Evolutionary conservation across 1,140 invertebrate genomes (phyloP).

Genomic region (Scaptodrosophila lebanonensis): DNA sequence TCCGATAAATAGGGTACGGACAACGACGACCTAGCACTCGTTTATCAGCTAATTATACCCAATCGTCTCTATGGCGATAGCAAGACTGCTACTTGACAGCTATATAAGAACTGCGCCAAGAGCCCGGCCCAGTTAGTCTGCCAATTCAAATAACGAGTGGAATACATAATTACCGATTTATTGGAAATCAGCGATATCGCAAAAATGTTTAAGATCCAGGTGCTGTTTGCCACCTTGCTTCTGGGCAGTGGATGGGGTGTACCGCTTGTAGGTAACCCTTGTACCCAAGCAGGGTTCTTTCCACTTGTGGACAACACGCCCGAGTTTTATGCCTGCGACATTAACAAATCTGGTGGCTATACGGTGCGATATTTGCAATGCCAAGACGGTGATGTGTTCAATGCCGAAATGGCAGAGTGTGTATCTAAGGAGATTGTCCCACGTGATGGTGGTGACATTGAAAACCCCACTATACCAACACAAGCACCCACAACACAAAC

Average conservation of each 20-base stretch:
- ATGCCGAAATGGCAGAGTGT: conserved; percentile 22
- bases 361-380: conserved; percentile 29
- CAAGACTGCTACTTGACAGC: conserved; percentile 15
- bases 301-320: conserved; percentile 29
- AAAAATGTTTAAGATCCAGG: conserved; percentile 11
- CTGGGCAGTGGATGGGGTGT: conserved; percentile 6
- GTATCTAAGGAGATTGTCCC: not conserved
- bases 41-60: conserved; percentile 38
- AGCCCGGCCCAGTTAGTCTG: conserved; percentile 54
- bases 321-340: conserved; percentile 37
- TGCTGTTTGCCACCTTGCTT: conserved; percentile 4
- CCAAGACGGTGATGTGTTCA: conserved; percentile 29
- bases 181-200: not conserved
- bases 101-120: conserved; percentile 51
- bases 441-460: conserved; percentile 48
- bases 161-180: conserved; percentile 6
- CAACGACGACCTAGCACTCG: not conserved
- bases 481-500: not conserved
- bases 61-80: conserved; percentile 31
- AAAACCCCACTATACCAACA: conserved; percentile 52
- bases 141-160: conserved; percentile 34
- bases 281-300: conserved; percentile 31
- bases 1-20: too few species aligned
- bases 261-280: conserved; percentile 19
- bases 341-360: conserved; percentile 24